phyloP scores from a whole-genome alignment of 2,113 vertebrate species.

The Mugil cephalus region DNA sequence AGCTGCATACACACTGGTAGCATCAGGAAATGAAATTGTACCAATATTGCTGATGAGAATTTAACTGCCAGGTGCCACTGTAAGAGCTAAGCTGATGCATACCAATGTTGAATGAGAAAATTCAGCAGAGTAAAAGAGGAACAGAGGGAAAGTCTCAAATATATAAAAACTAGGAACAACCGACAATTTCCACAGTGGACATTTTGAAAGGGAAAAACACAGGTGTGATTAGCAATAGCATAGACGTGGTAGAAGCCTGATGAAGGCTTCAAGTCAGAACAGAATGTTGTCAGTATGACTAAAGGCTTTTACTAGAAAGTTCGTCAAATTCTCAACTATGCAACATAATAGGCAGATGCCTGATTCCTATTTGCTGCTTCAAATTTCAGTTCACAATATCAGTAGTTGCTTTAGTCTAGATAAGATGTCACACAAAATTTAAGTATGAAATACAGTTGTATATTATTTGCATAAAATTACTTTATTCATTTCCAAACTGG shows the following conservation, averaged over 20 bases:
- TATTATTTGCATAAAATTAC: no score
- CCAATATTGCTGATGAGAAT: no score
- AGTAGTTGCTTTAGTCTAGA: not conserved
- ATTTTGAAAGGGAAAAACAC: not conserved
- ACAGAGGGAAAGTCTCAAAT: not conserved
- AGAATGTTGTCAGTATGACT: not conserved
- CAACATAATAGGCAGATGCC: not conserved
- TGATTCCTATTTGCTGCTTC: slow-evolving; percentile 9
- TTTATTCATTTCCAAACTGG: no score
- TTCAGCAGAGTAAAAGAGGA: not conserved
- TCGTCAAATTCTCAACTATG: not conserved
- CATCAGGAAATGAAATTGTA: no score
- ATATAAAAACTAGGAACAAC: not conserved
- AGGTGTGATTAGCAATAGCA: no score
- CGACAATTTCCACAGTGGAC: not conserved
- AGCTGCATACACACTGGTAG: no score
- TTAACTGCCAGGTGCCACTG: not conserved
- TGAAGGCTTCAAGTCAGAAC: not conserved
- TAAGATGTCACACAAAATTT: no score
- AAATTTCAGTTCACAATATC: slow-evolving; percentile 20
- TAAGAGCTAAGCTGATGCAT: not conserved
- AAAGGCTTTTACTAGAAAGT: not conserved
- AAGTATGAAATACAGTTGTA: no score
- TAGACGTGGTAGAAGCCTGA: no score
- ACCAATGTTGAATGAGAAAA: not conserved